Conservation (phyloP, 2,113 vertebrate genomes). For the Poicephalus meyeri region DNA sequence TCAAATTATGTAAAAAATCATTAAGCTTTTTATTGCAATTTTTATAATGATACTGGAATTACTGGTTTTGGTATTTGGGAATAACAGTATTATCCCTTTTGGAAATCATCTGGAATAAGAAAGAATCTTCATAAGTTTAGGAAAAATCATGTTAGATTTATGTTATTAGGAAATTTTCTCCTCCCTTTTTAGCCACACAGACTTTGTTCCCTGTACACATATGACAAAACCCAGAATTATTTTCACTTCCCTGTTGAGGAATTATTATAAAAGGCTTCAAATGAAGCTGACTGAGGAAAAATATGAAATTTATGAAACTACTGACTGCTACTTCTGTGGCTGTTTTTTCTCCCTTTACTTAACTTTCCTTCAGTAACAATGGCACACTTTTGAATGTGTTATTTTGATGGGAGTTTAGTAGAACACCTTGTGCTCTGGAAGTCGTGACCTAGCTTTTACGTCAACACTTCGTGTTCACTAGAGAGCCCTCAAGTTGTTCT, state of each 20-base stretch:
- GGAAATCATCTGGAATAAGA: neutral
- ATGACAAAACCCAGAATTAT: neutral
- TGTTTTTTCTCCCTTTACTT: neutral
- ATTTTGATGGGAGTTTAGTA: neutral
- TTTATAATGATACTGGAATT: neutral
- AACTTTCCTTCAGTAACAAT: neutral
- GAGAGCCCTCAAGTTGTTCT: neutral
- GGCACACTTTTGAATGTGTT: neutral
- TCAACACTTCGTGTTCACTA: neutral
- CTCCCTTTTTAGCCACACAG: neutral
- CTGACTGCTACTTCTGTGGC: neutral
- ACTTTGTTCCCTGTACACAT: neutral
- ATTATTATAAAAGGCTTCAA: neutral
- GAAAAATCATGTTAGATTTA: neutral
- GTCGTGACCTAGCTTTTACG: neutral
- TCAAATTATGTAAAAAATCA: neutral
- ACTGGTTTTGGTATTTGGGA: neutral
- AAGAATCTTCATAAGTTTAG: neutral
- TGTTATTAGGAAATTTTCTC: neutral
- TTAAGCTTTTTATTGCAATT: neutral
- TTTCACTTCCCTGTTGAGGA: neutral
- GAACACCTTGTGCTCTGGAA: neutral
- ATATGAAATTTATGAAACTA: neutral
- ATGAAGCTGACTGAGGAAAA: neutral
- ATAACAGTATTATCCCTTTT: neutral